Conservation (phyloP, 2,113 vertebrate species). For the Tachysurus vachellii region DNA sequence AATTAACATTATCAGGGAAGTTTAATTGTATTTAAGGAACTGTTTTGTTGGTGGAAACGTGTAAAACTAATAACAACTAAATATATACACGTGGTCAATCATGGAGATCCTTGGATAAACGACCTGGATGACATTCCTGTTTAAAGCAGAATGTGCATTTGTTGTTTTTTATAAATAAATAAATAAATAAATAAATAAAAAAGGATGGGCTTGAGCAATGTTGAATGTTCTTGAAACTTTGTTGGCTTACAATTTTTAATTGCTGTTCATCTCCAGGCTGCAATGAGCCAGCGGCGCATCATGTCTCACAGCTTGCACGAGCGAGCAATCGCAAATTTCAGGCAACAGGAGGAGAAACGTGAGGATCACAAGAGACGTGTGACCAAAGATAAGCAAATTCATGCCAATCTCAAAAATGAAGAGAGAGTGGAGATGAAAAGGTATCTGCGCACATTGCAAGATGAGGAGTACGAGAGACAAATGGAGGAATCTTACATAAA, state of each 20-base stretch:
- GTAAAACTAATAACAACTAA: no score
- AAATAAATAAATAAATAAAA: no score
- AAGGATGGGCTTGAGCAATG: neutral
- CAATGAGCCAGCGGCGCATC: constrained; percentile 50
- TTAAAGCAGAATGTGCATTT: neutral
- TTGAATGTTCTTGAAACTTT: neutral
- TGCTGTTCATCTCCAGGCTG: constrained; percentile 39
- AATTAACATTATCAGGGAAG: no score
- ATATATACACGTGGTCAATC: no score
- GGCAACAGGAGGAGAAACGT: constrained; percentile 58
- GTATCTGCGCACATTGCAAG: constrained; percentile 66
- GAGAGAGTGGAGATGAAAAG: constrained; percentile 68
- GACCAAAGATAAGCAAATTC: constrained; percentile 55
- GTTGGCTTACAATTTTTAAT: neutral
- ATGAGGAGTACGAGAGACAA: constrained; percentile 72
- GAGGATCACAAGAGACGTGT: constrained; percentile 60
- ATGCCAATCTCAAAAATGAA: constrained; percentile 65
- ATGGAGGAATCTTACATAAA: constrained; percentile 74
- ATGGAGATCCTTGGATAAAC: no score
- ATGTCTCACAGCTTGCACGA: constrained; percentile 55
- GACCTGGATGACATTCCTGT: no score
- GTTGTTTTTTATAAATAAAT: no score
- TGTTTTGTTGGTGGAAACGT: no score
- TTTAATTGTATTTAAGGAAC: no score
- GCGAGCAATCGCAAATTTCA: constrained; percentile 49